Evolutionary conservation across 2,888 invertebrate genomes (phyloP), one percentile per base, ranked within the genome.

Genomic region (Sepioteuthis lessoniana): DNA sequence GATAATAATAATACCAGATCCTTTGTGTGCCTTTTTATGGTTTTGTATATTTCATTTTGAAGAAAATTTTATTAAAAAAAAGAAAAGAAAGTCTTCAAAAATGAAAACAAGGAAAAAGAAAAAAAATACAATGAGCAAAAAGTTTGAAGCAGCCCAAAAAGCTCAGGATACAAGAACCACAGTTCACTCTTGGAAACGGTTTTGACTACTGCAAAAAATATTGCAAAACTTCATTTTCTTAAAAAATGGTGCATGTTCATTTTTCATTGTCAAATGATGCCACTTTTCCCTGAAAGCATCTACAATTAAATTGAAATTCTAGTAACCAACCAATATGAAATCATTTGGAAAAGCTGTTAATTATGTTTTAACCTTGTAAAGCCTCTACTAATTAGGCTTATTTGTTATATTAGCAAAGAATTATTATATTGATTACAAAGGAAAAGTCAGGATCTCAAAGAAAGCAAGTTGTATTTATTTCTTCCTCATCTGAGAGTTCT

Each of bases 71-170:
- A 25, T 55, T 42, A 42, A 25, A 55, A 55, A 55, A 55, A 55
- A 55, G 25, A 55, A 55, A 47, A 47, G 47, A 19, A 47, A 47
- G 19, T 21, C 21, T 25, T 55, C 21, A 5, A 21, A 55, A 55
- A 55, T 21, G 21, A 21, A 55, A 55, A 55, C 21, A 21, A 55
- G 25, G 21, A 55, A 21, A 55, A 25, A 55, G 25, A 21, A 25
- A 55, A 76, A 76, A 76, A 76, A 76, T 76, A 76, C 76, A 76
- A 76, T 76, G 76, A 35, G 76, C 76, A 76, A 76, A 76, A 76
- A 35, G 76, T n/a, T n/a, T 16, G 35, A 76, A 76, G 76, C 76
- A 76, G 76, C 76, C 76, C 76, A 76, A 76, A 42, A 42, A 76
- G 76, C 76, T 76, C 76, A 76, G 76, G 76, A 35, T n/a, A 76